These are phyloP conservation scores for Coelopa frigida DNA, from an alignment of 1,140 invertebrate species.

Conservation along the genomic window DNA sequence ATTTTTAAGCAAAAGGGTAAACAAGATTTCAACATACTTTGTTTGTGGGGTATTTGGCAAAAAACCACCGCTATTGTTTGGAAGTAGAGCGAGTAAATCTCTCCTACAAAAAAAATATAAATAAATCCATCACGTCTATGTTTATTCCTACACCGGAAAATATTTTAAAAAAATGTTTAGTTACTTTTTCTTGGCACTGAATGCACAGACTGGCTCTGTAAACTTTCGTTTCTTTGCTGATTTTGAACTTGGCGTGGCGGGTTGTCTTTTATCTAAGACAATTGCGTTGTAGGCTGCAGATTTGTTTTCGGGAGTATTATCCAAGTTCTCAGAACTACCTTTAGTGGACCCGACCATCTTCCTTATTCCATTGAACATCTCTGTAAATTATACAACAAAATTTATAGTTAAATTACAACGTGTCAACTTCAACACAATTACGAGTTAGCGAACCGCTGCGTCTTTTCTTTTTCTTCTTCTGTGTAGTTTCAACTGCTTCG, in stretches of 20 bases:
- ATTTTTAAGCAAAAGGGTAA: background rate
- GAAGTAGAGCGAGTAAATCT: slow-evolving; percentile 17
- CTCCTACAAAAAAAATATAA: slow-evolving; percentile 26
- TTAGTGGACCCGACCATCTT: slow-evolving; percentile 62
- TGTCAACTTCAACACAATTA: slow-evolving; percentile 41
- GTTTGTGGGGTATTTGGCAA: slow-evolving; percentile 11
- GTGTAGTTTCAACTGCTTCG: slow-evolving; percentile 36
- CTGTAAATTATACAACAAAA: slow-evolving; percentile 45
- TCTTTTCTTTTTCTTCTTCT: slow-evolving; percentile 64
- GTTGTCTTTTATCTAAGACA: too few relatives aligned
- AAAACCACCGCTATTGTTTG: slow-evolving; percentile 8
- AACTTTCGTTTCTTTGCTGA: slow-evolving; percentile 58
- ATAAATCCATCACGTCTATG: too few relatives aligned
- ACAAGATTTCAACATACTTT: slow-evolving; percentile 17
- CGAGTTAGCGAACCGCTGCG: slow-evolving; percentile 76
- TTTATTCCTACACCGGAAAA: too few relatives aligned
- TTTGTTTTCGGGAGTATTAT: too few relatives aligned
- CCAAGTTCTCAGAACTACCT: slow-evolving; percentile 45
- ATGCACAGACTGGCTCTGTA: slow-evolving; percentile 37
- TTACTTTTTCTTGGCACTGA: slow-evolving; percentile 53
- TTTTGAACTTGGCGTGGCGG: slow-evolving; percentile 48
- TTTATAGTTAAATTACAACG: background rate
- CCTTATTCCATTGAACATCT: slow-evolving; percentile 67
- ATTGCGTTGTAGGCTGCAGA: too few relatives aligned
- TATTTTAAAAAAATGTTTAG: too few relatives aligned